phyloP scores from a whole-genome alignment of 2,888 invertebrate genomes.

The Seladonia tumulorum region DNA sequence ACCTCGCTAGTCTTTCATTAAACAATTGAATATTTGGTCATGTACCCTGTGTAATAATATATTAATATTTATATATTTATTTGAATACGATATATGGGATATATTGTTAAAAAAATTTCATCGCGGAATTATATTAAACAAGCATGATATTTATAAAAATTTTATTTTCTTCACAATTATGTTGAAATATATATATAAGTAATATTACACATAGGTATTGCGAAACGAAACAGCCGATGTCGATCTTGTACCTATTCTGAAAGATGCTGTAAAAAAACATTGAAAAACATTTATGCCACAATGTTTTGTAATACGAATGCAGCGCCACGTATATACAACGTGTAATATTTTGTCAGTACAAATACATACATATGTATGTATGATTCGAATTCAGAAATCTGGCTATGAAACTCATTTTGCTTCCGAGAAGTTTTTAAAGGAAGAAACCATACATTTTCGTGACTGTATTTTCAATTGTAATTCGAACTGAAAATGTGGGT shows the following conservation, averaged over 20 bases:
- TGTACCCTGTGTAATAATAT: conserved; percentile 28
- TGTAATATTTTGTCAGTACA: not conserved
- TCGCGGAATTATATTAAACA: not conserved
- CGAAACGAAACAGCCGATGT: not conserved
- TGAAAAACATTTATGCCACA: not conserved
- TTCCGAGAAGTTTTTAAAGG: not conserved
- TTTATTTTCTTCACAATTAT: not conserved
- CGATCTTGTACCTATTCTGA: not conserved
- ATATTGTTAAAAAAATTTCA: not conserved
- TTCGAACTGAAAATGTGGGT: conserved; percentile 43
- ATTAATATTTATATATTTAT: not conserved
- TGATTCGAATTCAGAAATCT: not conserved
- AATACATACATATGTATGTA: not conserved
- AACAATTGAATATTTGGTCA: conserved; percentile 45
- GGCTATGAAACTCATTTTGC: not conserved
- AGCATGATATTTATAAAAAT: not conserved
- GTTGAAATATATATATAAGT: not conserved
- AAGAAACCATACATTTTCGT: not conserved
- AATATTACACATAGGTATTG: not conserved
- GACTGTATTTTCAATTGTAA: not conserved
- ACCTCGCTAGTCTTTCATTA: conserved; percentile 41
- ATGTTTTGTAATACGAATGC: not conserved
- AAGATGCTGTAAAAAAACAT: not conserved
- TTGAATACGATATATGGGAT: not conserved
- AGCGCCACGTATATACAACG: conserved; percentile 7